phyloP scores from a whole-genome alignment of 2,113 vertebrate species.

The Fukomys damarensis region DNA sequence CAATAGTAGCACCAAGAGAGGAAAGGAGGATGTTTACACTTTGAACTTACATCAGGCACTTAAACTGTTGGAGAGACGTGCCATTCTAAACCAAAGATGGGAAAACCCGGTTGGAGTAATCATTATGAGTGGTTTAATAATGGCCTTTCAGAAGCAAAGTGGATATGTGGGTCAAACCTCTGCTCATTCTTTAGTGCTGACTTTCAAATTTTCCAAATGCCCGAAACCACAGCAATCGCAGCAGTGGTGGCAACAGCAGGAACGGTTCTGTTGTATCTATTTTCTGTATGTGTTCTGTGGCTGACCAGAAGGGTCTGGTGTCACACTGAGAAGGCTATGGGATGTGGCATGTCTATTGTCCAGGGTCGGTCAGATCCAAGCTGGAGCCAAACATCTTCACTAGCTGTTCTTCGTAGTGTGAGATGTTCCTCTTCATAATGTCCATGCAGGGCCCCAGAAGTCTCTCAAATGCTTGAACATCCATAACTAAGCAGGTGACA shows the following conservation, averaged over 20 bases:
- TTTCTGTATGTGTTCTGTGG: conserved; percentile 87
- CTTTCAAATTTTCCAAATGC: conserved; percentile 87
- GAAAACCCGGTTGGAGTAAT: conserved; percentile 85
- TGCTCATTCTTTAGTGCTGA: conserved; percentile 87
- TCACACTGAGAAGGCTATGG: conserved; percentile 87
- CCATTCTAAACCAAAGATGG: conserved; percentile 88
- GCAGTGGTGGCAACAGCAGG: conserved; percentile 85
- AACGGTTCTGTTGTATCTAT: conserved; percentile 83
- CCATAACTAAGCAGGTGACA: conserved; percentile 98
- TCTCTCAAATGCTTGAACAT: conserved; percentile 98
- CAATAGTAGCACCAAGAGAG: conserved; percentile 78
- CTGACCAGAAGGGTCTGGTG: conserved; percentile 87
- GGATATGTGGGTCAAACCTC: conserved; percentile 84
- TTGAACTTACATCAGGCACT: conserved; percentile 89
- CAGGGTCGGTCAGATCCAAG: conserved; percentile 94
- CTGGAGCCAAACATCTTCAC: conserved; percentile 99
- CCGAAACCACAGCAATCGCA: conserved; percentile 87
- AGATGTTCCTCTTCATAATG: conserved; percentile 99
- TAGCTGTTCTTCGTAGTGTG: conserved; percentile 26
- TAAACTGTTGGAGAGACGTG: conserved; percentile 88
- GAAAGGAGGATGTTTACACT: conserved; percentile 84
- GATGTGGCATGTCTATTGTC: conserved; percentile 87
- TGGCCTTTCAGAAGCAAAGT: conserved; percentile 89
- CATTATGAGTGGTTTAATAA: conserved; percentile 86
- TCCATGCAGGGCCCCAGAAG: conserved; percentile 99